Conservation (phyloP, 2,113 vertebrate genomes). For the Tretioscincus oriximinensis region DNA sequence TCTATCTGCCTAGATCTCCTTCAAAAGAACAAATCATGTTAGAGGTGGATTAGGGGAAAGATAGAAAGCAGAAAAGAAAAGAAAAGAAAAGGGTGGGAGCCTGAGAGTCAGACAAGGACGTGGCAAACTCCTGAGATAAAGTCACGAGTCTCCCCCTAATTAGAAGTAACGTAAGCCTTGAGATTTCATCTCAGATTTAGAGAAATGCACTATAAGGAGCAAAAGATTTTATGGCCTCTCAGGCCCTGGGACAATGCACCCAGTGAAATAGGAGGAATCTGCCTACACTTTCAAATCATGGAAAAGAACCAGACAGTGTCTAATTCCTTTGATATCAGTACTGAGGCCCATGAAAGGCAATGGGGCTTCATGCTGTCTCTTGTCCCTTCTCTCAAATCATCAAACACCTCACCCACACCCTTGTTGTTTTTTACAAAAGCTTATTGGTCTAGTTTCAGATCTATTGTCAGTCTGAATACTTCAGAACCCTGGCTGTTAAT, state of each 20-base stretch:
- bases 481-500: not conserved
- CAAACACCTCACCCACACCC: not conserved
- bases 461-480: not conserved
- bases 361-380: not conserved
- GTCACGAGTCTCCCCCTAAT: conserved; percentile 15
- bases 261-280: conserved; percentile 11
- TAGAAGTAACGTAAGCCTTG: conserved; percentile 20
- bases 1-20: conserved; percentile 21
- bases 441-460: not conserved
- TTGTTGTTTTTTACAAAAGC: too few relatives aligned
- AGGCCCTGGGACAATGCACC: not conserved
- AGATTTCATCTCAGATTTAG: conserved; percentile 20
- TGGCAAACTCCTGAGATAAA: conserved; percentile 12
- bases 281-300: conserved; percentile 16
- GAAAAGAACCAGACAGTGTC: conserved; percentile 1
- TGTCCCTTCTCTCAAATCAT: not conserved
- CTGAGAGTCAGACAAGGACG: conserved; percentile 12
- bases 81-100: not conserved
- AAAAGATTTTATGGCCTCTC: not conserved
- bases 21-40: conserved; percentile 26
- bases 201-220: not conserved
- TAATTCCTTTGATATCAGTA: conserved; percentile 8
- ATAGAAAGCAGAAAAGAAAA: not conserved
- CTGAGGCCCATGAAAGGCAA: not conserved
- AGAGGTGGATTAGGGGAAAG: conserved; percentile 21